A percentile compares a stretch with the other conserved stretches of the same genome.
Evolutionary conservation across 64 coral and sea anemone genomes (phyloP).

Genomic region (Porites australiensis): DNA sequence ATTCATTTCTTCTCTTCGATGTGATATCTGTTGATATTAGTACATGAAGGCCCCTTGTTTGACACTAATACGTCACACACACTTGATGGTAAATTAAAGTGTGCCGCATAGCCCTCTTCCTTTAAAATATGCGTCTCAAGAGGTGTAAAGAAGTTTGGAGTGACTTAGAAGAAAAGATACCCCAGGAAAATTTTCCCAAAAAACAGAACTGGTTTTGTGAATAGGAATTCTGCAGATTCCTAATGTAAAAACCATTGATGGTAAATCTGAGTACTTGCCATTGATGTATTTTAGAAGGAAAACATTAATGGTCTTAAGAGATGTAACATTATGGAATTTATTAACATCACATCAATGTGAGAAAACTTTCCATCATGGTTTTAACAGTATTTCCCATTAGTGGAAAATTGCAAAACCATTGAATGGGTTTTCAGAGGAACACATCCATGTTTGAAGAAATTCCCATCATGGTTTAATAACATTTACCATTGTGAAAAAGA

Average conservation of each 20-base stretch:
- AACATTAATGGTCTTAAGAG: constrained; percentile 20
- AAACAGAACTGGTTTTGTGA: not conserved
- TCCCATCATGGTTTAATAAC: constrained; percentile 7
- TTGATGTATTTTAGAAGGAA: constrained; percentile 24
- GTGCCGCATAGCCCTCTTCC: too few relatives aligned
- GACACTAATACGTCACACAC: too few relatives aligned
- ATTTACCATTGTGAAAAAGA: constrained; percentile 17
- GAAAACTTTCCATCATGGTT: constrained; percentile 1
- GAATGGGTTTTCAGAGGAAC: constrained; percentile 3
- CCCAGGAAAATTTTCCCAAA: constrained; percentile 27
- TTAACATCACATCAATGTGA: constrained; percentile 11
- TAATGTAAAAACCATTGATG: not conserved
- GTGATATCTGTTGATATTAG: too few relatives aligned
- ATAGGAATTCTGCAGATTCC: constrained; percentile 14
- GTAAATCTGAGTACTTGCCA: constrained; percentile 2
- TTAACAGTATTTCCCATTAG: not conserved
- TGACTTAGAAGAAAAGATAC: too few relatives aligned
- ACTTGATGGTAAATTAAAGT: too few relatives aligned
- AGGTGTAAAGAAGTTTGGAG: too few relatives aligned
- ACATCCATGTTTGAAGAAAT: constrained; percentile 8
- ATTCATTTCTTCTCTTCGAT: too few relatives aligned
- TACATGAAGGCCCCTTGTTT: too few relatives aligned
- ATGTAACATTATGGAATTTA: constrained; percentile 4
- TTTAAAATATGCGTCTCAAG: too few relatives aligned
- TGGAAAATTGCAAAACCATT: constrained; percentile 10